Conservation (phyloP, 1,140 invertebrate species). For the Homarus americanus region DNA sequence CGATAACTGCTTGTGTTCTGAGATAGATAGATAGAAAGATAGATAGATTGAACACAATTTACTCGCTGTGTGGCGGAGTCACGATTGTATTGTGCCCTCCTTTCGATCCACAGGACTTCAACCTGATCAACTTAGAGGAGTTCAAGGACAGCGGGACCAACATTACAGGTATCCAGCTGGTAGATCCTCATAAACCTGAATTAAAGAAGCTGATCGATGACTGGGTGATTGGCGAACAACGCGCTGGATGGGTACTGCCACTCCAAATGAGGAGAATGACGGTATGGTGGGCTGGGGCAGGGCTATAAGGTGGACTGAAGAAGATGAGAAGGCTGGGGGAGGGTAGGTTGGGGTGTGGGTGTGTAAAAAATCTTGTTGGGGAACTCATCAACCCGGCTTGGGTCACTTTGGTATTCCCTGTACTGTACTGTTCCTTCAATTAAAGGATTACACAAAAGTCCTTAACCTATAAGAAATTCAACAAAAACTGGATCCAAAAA, state of each 20-base stretch:
- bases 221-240: constrained; percentile 63
- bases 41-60: neutral
- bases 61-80: no score
- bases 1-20: no score
- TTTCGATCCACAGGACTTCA: constrained; percentile 85
- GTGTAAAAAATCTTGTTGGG: no score
- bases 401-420: no score
- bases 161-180: constrained; percentile 92
- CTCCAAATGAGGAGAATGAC: constrained; percentile 37
- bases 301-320: neutral
- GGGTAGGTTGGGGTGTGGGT: neutral
- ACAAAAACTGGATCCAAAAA: no score
- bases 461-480: no score
- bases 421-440: no score
- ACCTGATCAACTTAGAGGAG: constrained; percentile 93
- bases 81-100: no score
- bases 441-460: no score
- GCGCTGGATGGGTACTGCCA: constrained; percentile 37
- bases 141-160: constrained; percentile 96
- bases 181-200: constrained; percentile 87
- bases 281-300: constrained; percentile 25
- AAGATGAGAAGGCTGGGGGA: neutral
- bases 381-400: no score
- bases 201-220: constrained; percentile 80
- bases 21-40: neutral